Percentiles rank a stretch among this genome's conserved stretches.
Conservation (phyloP, 2,888 invertebrate species). For the Mylabris sibirica region DNA sequence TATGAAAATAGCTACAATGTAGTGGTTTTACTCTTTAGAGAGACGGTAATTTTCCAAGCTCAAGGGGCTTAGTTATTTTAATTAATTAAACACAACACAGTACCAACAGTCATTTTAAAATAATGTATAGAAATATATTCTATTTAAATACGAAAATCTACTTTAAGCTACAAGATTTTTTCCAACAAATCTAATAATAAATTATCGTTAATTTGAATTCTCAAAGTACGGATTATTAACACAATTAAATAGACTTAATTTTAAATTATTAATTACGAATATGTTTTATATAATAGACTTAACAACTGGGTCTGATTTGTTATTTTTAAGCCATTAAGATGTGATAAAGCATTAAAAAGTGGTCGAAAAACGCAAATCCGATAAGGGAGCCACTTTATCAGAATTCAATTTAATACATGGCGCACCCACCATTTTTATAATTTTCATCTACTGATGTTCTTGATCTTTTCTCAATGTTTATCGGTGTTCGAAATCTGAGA, state of each 20-base stretch:
- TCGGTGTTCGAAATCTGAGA: no score
- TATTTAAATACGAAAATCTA: not conserved
- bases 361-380: no score
- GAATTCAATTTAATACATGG: not conserved
- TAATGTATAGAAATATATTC: not conserved
- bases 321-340: no score
- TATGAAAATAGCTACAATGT: constrained; percentile 14
- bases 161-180: not conserved
- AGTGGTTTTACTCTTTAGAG: constrained; percentile 13
- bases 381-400: no score
- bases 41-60: constrained; percentile 14
- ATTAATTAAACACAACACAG: constrained; percentile 5
- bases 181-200: not conserved
- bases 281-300: not conserved
- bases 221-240: not conserved
- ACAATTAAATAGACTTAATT: not conserved
- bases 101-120: constrained; percentile 11
- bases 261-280: not conserved
- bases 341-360: not conserved
- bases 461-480: no score
- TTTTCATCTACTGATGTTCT: no score
- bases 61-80: constrained; percentile 16
- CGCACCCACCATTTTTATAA: not conserved
- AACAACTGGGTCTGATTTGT: no score
- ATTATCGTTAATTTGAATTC: not conserved